Evolutionary conservation across 2,113 vertebrate genomes (phyloP).

Genomic region (Ondatra zibethicus): DNA sequence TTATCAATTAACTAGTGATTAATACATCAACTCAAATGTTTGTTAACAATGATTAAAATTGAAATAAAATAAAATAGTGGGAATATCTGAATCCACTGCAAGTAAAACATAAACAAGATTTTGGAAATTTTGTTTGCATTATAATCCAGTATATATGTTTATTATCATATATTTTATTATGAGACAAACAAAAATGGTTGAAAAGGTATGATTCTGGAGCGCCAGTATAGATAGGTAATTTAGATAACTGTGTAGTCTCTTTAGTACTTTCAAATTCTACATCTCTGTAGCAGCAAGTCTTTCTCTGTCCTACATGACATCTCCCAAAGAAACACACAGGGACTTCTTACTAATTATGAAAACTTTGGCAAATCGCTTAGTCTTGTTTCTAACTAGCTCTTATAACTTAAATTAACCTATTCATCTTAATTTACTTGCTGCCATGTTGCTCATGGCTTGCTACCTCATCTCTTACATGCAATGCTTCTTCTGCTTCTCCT

Average conservation of each 20-base stretch:
- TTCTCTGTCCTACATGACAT: neutral
- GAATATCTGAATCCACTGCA: neutral
- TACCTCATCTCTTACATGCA: neutral
- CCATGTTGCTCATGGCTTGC: neutral
- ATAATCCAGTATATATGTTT: neutral
- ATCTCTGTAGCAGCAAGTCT: neutral
- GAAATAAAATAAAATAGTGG: neutral
- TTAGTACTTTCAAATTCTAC: constrained; percentile 27
- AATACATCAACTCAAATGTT: neutral
- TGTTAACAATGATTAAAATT: constrained; percentile 41
- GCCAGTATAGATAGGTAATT: neutral
- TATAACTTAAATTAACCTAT: neutral
- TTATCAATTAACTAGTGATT: neutral
- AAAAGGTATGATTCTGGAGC: constrained; percentile 21
- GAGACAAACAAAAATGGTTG: neutral
- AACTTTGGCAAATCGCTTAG: neutral
- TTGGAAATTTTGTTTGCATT: neutral
- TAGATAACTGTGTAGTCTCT: neutral
- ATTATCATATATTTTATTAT: constrained; percentile 16
- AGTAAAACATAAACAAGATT: neutral
- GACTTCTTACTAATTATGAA: neutral
- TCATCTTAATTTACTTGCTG: neutral
- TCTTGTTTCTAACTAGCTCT: neutral
- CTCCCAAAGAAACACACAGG: neutral
- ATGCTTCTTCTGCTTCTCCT: neutral